phyloP scores from a whole-genome alignment of 2,113 vertebrate genomes.

The Hystrix brachyura region DNA sequence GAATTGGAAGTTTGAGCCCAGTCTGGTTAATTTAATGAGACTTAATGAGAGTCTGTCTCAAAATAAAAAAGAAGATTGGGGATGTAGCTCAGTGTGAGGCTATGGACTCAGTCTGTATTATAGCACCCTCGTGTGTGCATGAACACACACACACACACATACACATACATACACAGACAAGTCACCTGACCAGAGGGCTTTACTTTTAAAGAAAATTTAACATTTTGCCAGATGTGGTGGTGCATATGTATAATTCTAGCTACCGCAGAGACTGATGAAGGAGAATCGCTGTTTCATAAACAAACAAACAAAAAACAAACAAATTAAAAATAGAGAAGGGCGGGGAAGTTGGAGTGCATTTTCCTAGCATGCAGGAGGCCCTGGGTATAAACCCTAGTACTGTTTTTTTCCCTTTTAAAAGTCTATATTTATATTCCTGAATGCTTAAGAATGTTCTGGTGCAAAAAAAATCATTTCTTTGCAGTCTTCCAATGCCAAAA shows the following conservation, averaged over 20 bases:
- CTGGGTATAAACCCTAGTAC: not conserved
- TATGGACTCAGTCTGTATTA: not conserved
- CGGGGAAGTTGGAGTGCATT: not conserved
- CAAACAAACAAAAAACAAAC: not conserved
- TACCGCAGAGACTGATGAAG: not conserved
- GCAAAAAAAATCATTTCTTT: slow-evolving; percentile 5
- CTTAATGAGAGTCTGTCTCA: not conserved
- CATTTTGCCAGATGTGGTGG: not conserved
- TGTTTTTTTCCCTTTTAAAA: slow-evolving; percentile 1
- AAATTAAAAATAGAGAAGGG: not conserved
- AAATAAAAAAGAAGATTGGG: not conserved
- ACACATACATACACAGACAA: not conserved
- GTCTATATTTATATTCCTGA: slow-evolving; percentile 5
- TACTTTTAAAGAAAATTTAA: not conserved
- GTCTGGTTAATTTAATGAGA: not conserved
- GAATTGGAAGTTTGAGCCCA: not conserved
- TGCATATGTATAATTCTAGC: not conserved
- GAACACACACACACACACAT: not conserved
- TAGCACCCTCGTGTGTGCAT: not conserved
- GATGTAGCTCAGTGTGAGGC: not conserved
- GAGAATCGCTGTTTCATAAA: not conserved
- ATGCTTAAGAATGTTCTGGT: slow-evolving; percentile 4
- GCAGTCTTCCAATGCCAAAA: not conserved
- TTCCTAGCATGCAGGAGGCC: not conserved
- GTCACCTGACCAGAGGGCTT: slow-evolving; percentile 41